Conservation (phyloP, 1,140 invertebrate species). For the Cepaea nemoralis region DNA sequence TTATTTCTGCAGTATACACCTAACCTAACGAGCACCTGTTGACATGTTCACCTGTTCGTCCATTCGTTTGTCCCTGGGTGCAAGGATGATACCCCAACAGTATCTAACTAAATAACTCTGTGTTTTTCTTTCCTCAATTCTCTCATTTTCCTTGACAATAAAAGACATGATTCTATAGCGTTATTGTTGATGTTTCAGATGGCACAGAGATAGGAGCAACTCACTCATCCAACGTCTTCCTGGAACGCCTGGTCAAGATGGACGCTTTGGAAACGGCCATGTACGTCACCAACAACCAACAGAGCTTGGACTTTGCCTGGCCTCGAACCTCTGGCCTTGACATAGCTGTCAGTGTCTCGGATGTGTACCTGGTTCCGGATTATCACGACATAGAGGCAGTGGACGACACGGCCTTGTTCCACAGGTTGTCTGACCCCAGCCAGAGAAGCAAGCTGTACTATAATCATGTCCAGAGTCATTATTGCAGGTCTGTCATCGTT, state of each 20-base stretch:
- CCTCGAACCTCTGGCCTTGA: slow-evolving; percentile 56
- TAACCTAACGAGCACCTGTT: neutral
- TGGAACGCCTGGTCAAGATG: slow-evolving; percentile 56
- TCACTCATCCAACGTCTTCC: slow-evolving; percentile 58
- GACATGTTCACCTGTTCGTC: no score
- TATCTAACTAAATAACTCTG: neutral
- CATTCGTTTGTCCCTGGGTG: no score
- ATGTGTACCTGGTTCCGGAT: slow-evolving; percentile 57
- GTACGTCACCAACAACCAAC: slow-evolving; percentile 63
- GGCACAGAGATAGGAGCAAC: slow-evolving; percentile 42
- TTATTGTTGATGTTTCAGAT: slow-evolving; percentile 38
- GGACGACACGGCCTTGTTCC: slow-evolving; percentile 56
- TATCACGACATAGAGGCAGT: slow-evolving; percentile 59
- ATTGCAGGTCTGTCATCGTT: slow-evolving; percentile 40
- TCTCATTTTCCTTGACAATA: neutral
- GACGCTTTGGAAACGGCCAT: slow-evolving; percentile 54
- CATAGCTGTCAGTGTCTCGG: slow-evolving; percentile 59
- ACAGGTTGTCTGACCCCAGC: slow-evolving; percentile 1
- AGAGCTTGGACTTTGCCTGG: slow-evolving; percentile 60
- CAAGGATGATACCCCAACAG: no score
- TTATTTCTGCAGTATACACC: neutral
- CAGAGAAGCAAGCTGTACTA: slow-evolving; percentile 37
- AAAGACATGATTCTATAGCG: no score
- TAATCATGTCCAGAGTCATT: slow-evolving; percentile 25
- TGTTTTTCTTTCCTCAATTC: neutral